These are phyloP conservation scores for Montipora sp. DNA, from an alignment of 64 coral and sea anemone species.

Conservation along the genomic window DNA sequence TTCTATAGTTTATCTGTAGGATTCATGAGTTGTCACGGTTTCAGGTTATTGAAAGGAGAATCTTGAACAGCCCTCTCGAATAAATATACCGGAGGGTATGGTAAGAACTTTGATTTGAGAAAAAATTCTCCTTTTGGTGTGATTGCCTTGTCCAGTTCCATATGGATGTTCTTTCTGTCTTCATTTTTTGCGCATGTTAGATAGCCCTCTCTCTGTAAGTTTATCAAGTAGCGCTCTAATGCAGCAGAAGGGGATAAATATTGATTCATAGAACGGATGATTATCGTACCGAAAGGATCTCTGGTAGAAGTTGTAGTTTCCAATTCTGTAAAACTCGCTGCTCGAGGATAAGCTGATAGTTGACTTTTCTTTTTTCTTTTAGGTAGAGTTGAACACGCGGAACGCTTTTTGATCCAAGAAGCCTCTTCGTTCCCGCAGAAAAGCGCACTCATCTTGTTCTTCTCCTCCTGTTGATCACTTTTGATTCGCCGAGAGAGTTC, in stretches of 20 bases:
- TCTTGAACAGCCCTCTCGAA: not conserved
- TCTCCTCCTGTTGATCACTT: not conserved
- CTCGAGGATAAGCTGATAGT: not conserved
- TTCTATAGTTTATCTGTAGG: no score
- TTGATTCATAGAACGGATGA: conserved; percentile 6
- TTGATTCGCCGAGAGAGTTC: not conserved
- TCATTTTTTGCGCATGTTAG: conserved; percentile 11
- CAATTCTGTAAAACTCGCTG: not conserved
- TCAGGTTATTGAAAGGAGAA: conserved; percentile 13
- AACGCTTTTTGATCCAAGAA: not conserved
- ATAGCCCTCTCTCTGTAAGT: not conserved
- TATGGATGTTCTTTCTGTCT: not conserved
- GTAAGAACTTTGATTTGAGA: conserved; percentile 30
- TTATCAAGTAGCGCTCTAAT: conserved; percentile 31
- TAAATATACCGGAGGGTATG: conserved; percentile 32
- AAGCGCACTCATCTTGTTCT: not conserved
- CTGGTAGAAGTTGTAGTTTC: not conserved
- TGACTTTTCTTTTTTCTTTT: not conserved
- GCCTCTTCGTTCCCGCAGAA: not conserved
- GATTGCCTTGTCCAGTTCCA: not conserved
- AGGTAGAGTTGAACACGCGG: not conserved
- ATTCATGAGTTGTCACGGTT: no score
- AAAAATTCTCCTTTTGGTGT: conserved; percentile 5
- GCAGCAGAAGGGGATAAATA: conserved; percentile 14
- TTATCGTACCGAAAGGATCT: not conserved